These are phyloP conservation scores for Crocodylus rhombifer DNA, from an alignment of 2,797 vertebrate genomes.

Conservation along the genomic window DNA sequence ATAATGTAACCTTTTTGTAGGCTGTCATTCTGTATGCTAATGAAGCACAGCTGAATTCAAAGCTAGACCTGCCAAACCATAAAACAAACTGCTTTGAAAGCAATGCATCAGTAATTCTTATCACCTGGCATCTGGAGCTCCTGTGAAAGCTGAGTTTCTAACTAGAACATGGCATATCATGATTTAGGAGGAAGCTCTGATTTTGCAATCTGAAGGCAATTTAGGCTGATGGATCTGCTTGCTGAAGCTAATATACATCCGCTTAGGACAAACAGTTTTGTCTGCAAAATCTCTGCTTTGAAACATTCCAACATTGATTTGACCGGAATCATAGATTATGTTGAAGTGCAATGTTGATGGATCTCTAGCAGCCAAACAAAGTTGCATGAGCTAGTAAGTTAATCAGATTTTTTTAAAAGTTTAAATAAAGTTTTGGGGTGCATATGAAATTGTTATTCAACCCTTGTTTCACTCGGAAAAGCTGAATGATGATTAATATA, in stretches of 20 bases:
- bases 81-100: conserved; percentile 65
- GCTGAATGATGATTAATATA: conserved; percentile 3
- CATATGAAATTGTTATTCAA: not conserved
- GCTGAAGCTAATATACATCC: not conserved
- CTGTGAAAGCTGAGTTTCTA: not conserved
- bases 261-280: conserved; percentile 56
- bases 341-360: fast-evolving
- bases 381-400: fast-evolving
- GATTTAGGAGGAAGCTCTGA: conserved; percentile 31
- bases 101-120: conserved; percentile 29
- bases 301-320: fast-evolving
- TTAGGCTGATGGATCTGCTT: conserved; percentile 53
- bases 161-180: not conserved
- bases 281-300: conserved; percentile 21
- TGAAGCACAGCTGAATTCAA: conserved; percentile 42
- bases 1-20: not conserved
- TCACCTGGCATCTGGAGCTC: conserved; percentile 67
- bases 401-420: not conserved
- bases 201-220: conserved; percentile 14
- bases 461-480: conserved; percentile 1
- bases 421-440: not conserved
- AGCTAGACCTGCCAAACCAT: conserved; percentile 48
- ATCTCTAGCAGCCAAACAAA: not conserved
- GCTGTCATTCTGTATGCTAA: conserved; percentile 31
- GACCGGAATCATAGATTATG: not conserved